Base-by-base conservation (phyloP, 2,113 vertebrate species). In the Emberiza fucata region DNA sequence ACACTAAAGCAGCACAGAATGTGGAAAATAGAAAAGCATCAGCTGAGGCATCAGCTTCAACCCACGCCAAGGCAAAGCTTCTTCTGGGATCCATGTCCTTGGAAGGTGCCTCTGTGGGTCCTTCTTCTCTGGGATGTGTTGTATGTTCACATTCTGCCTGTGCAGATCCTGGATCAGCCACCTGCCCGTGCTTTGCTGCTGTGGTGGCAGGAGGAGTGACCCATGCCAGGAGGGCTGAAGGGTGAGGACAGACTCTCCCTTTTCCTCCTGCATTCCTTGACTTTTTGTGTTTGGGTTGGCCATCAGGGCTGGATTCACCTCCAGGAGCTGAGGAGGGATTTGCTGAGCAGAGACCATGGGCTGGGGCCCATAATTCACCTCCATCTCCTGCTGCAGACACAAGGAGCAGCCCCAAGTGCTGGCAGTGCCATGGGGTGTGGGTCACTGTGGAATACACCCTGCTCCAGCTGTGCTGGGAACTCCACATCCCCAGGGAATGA, bases 201-300 rank as follows among this genome's bases (percentile, higher is more conserved):
- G 15, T 64, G 51, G 24, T 51, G 66, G 69, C 37, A 48, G 73
- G 29, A 79, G 47, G 19, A 27, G 81, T 21, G 60, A 19, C 37
- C 53, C 19, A 25, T 54, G 79, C 59, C 42, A 14, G 11, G 2
- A n/a, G 17, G 25, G 56, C 72, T 70, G 33, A 15, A 47, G 27
- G 20, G 23, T 3, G 29, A 71, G 42, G 47, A 33, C 3, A 10
- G 48, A 8, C 16, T 71, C 79, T 80, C 33, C 60, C 20, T 66
- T 10, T 33, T 12, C 22, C 54, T 73, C 31, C 69, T 40, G 54
- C 0, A 3, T 35, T 13, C 23, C 45, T 22, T 22, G 28, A 0
- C 29, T 25, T 9, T 15, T 50, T 18, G 22, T 81, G 48, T 60
- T 76, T 71, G 77, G 31, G 3, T n/a, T 78, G 78, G 28, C 59